Evolutionary conservation across 2,888 invertebrate species (phyloP).

Genomic region (Odontomyia ornata): DNA sequence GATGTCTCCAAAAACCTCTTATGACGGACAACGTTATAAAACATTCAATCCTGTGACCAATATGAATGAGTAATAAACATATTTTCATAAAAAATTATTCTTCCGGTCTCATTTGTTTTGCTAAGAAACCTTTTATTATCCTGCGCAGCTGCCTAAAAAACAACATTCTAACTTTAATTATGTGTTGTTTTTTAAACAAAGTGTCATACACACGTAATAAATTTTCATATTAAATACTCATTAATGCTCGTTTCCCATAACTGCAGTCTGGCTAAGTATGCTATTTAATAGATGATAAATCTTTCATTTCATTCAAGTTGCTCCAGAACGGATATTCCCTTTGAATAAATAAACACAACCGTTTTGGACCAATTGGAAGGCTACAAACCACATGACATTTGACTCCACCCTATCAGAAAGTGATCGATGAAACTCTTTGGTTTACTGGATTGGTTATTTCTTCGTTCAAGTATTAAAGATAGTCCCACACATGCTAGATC

Average conservation of each 20-base stretch:
- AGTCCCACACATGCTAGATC: no score
- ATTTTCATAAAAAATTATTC: not conserved
- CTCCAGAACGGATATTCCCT: slow-evolving; percentile 27
- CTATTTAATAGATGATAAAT: slow-evolving; percentile 26
- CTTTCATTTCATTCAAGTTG: slow-evolving; percentile 6
- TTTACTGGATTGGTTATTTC: slow-evolving; percentile 6
- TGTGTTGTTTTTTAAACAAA: slow-evolving; percentile 3
- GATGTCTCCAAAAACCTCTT: no score
- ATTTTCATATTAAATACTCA: slow-evolving; percentile 35
- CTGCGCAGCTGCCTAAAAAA: not conserved
- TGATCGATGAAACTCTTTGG: slow-evolving; percentile 18
- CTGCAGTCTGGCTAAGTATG: not conserved
- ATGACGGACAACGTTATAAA: no score
- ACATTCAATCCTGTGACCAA: no score
- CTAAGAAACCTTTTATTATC: not conserved
- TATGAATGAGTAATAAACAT: no score
- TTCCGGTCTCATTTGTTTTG: slow-evolving; percentile 28
- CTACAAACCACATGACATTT: slow-evolving; percentile 8
- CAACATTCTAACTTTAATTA: not conserved
- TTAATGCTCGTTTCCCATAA: slow-evolving; percentile 38
- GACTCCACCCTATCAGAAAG: slow-evolving; percentile 34
- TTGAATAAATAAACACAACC: slow-evolving; percentile 35
- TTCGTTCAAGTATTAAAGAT: no score
- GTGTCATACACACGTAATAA: slow-evolving; percentile 39
- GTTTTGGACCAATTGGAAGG: slow-evolving; percentile 5